These are phyloP conservation scores for Pluvianellus socialis DNA, from an alignment of 2,113 vertebrate species.

Conservation along the genomic window DNA sequence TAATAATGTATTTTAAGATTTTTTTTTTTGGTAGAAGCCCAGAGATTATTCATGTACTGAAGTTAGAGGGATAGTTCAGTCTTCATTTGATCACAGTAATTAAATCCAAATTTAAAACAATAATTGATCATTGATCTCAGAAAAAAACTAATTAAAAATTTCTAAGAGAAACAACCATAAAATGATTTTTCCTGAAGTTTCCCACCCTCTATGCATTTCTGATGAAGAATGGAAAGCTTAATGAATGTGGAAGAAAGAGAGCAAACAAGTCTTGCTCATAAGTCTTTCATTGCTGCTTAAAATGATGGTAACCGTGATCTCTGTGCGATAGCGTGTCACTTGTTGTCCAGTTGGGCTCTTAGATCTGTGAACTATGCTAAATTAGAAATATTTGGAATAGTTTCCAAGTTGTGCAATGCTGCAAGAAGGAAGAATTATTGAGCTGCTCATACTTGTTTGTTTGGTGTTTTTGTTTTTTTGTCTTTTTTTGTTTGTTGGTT, in stretches of 20 bases:
- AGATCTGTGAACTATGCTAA: rapidly evolving
- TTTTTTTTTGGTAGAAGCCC: not conserved
- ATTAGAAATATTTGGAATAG: not conserved
- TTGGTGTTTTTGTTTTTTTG: not conserved
- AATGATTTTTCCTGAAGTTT: not conserved
- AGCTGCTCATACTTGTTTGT: not conserved
- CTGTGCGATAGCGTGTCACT: not conserved
- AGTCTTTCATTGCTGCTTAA: not conserved
- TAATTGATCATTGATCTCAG: not conserved
- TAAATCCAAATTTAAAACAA: not conserved
- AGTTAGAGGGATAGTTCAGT: not conserved
- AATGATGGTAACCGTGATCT: not conserved
- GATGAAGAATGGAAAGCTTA: not conserved
- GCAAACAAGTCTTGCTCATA: not conserved
- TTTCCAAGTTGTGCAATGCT: not conserved
- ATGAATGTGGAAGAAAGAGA: not conserved
- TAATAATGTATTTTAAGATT: not conserved
- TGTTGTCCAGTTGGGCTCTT: not conserved
- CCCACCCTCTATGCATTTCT: not conserved
- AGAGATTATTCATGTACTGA: not conserved
- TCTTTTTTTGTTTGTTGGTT: no score
- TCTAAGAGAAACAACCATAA: not conserved
- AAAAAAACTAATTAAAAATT: not conserved
- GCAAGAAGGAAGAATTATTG: not conserved
- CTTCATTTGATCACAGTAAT: not conserved